Evolutionary conservation across 2,797 vertebrate species (phyloP).

Genomic region (Notoglanidium macrostoma): DNA sequence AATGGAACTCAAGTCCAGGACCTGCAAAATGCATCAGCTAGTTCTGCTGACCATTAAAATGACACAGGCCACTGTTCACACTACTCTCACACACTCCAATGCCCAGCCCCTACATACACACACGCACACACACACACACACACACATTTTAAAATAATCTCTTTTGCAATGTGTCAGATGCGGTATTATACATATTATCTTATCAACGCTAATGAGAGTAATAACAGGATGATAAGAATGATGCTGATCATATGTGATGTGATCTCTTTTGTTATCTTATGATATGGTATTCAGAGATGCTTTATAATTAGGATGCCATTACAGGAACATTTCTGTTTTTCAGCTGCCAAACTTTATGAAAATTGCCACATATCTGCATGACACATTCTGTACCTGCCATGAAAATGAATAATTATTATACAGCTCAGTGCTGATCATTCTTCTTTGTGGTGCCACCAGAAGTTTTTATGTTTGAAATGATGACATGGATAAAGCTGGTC

Average conservation of each 20-base stretch:
- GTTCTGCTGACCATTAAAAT: constrained; percentile 48
- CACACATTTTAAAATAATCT: constrained; percentile 18
- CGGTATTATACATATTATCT: constrained; percentile 32
- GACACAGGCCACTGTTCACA: constrained; percentile 35
- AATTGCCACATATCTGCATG: constrained; percentile 36
- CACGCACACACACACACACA: background rate
- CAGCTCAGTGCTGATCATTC: background rate
- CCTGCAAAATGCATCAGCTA: constrained; percentile 30
- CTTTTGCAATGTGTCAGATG: background rate
- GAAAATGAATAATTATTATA: constrained; percentile 1
- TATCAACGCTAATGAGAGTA: constrained; percentile 32
- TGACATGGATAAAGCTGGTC: constrained; percentile 14
- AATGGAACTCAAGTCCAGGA: constrained; percentile 43
- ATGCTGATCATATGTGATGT: constrained; percentile 13
- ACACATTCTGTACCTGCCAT: background rate
- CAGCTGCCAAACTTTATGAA: constrained; percentile 19
- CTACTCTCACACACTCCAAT: background rate
- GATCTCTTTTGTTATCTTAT: constrained; percentile 36
- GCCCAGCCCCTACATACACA: background rate
- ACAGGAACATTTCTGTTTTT: constrained; percentile 28
- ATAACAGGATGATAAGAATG: constrained; percentile 22
- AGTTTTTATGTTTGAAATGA: constrained; percentile 1
- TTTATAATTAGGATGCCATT: constrained; percentile 41
- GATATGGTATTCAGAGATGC: constrained; percentile 19
- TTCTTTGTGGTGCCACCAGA: background rate